Evolutionary conservation across 2,888 invertebrate species (phyloP), one percentile per base, ranked within the genome.

Genomic region (Oscheius sp.): DNA sequence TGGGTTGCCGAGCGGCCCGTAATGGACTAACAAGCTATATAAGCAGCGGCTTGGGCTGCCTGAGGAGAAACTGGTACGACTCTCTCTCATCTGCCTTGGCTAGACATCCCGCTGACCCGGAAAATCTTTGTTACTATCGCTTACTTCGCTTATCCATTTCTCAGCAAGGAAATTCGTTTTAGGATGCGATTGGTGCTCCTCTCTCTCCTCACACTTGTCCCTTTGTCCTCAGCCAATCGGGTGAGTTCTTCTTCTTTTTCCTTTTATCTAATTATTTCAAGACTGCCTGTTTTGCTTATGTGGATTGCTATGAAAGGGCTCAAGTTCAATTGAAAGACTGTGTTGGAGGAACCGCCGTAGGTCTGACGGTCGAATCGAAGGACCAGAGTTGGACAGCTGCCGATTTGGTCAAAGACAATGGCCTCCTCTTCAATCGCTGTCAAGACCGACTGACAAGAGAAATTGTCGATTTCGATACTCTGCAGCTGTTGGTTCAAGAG

Each of bases 391-490:
- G 75, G 39, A 61, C 61, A 27, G 61, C 61, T n/a, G 45, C 72
- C 33, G 73, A 78, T 48, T 64, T 75, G 12, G 70, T 78, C 55
- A 71, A 72, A 27, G 72, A 69, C n/a, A 50, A 75, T 2, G 73
- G 73, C 15, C 67, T 72, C 8, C 70, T 73, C 57, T 73, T 78
- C 64, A 73, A 72, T n/a, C 72, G 72, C 17, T 75, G 75, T 61
- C 77, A 77, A 72, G 80, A 74, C 27, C 70, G 69, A 1, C 72
- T 80, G 10, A 53, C 69, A 15, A 73, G 76, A 46, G 80, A 80
- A 42, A 66, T 73, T 23, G 69, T 80, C 29, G 80, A 80, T 46
- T 80, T 80, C 33, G 80, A 80, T 45, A 67, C 80, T 25, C 75
- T 80, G 0, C 80, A 80, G 67, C 42, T 75, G 5, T 67, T 80